A percentile compares a stretch with the other conserved stretches of the same genome.
These are phyloP conservation scores for Drosophila nr. perissopoda DNA, from an alignment of 2,888 invertebrate genomes.

Conservation along the genomic window DNA sequence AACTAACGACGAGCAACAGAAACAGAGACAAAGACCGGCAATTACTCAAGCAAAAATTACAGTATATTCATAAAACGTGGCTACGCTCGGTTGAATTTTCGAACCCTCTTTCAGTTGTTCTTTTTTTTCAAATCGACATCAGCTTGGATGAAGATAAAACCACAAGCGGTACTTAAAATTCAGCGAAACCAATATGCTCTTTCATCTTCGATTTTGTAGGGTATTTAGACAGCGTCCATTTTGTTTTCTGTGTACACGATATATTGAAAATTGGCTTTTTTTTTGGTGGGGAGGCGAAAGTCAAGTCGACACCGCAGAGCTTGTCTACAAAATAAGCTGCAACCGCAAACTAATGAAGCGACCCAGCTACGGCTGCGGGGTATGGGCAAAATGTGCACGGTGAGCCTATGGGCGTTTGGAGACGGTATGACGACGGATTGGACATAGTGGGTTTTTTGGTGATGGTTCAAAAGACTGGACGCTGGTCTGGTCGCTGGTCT, in stretches of 20 bases:
- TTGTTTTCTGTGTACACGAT: background rate
- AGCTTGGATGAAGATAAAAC: background rate
- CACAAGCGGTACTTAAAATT: background rate
- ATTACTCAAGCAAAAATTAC: slow-evolving; percentile 6
- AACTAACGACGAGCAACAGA: background rate
- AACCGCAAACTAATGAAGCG: slow-evolving; percentile 76
- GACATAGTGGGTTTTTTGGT: slow-evolving; percentile 56
- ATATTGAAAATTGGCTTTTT: slow-evolving; percentile 21
- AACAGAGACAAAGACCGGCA: background rate
- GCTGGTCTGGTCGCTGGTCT: slow-evolving; percentile 51
- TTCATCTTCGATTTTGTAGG: background rate
- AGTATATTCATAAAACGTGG: slow-evolving; percentile 4
- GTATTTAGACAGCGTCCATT: background rate
- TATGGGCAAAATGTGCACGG: slow-evolving; percentile 7
- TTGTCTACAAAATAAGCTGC: slow-evolving; percentile 30
- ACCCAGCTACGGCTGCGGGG: slow-evolving; percentile 20
- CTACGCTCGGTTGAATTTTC: background rate
- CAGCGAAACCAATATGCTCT: background rate
- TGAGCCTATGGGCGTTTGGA: slow-evolving; percentile 24
- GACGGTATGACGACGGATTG: slow-evolving; percentile 39
- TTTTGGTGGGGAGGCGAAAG: background rate
- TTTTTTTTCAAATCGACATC: background rate
- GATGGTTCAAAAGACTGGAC: slow-evolving; percentile 63
- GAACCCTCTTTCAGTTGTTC: background rate
- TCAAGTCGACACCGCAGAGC: slow-evolving; percentile 15